phyloP scores from a whole-genome alignment of 2,797 vertebrate genomes.

The Peromyscus eremicus region DNA sequence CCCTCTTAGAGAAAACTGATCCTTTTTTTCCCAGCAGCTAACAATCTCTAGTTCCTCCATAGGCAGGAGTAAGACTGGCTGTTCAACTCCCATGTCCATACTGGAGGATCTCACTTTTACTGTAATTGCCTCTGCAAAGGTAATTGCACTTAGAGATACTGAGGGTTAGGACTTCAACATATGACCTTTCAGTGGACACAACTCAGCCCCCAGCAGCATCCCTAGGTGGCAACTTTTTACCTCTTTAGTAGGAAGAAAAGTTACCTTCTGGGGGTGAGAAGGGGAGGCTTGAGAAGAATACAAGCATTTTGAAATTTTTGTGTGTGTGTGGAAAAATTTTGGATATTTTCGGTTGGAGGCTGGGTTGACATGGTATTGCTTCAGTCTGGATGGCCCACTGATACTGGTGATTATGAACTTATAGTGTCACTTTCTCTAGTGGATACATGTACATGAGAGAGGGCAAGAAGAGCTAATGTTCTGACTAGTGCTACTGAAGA shows the following conservation, averaged over 20 bases:
- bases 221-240: neutral
- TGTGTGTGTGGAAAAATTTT: neutral
- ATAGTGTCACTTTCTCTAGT: neutral
- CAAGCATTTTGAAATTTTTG: neutral
- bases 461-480: neutral
- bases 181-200: neutral
- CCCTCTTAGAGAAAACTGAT: neutral
- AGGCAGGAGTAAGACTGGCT: neutral
- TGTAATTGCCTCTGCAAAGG: neutral
- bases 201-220: neutral
- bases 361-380: neutral
- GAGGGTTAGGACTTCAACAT: neutral
- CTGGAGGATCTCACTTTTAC: neutral
- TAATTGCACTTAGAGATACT: neutral
- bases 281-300: neutral
- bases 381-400: neutral
- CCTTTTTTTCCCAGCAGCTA: neutral
- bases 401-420: neutral
- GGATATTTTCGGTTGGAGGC: neutral
- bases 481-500: neutral
- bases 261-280: neutral
- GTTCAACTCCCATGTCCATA: neutral
- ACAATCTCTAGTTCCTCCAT: neutral
- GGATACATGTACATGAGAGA: too few species aligned
- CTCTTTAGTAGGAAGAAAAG: neutral